phyloP scores from a whole-genome alignment of 1,140 invertebrate genomes.

The Cylas formicarius region DNA sequence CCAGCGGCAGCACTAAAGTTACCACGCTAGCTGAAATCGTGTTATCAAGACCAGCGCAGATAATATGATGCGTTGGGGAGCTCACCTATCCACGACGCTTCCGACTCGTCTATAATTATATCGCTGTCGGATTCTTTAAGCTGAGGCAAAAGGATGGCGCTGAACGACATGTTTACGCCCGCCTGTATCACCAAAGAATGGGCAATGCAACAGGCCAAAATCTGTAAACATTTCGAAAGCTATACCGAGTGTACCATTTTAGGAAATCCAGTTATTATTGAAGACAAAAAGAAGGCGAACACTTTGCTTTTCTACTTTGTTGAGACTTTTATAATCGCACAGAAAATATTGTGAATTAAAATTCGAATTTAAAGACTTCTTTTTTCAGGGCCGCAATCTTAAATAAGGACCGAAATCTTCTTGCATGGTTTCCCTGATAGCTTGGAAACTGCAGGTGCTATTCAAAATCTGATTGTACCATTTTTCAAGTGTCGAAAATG shows the following conservation, averaged over 20 bases:
- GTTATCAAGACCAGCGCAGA: background rate
- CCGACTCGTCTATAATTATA: constrained; percentile 30
- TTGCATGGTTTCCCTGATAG: too few species aligned
- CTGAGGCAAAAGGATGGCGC: constrained; percentile 47
- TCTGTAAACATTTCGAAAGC: constrained; percentile 32
- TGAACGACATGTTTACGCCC: constrained; percentile 50
- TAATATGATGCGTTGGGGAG: background rate
- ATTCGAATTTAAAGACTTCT: too few species aligned
- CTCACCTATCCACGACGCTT: constrained; percentile 50
- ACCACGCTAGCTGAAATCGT: constrained; percentile 52
- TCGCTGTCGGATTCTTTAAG: constrained; percentile 33
- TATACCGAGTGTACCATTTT: constrained; percentile 2
- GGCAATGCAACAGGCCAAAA: constrained; percentile 42
- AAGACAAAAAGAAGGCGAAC: background rate
- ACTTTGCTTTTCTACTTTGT: background rate
- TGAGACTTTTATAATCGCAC: too few species aligned
- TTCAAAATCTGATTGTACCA: too few species aligned
- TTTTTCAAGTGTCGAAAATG: too few species aligned
- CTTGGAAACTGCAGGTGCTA: too few species aligned
- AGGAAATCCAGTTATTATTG: background rate
- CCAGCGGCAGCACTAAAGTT: constrained; percentile 48
- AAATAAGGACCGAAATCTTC: too few species aligned
- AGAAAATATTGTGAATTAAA: too few species aligned
- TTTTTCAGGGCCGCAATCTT: too few species aligned
- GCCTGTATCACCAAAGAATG: constrained; percentile 46